Evolutionary conservation across 2,888 invertebrate genomes (phyloP).

Genomic region (Graphium colonna): DNA sequence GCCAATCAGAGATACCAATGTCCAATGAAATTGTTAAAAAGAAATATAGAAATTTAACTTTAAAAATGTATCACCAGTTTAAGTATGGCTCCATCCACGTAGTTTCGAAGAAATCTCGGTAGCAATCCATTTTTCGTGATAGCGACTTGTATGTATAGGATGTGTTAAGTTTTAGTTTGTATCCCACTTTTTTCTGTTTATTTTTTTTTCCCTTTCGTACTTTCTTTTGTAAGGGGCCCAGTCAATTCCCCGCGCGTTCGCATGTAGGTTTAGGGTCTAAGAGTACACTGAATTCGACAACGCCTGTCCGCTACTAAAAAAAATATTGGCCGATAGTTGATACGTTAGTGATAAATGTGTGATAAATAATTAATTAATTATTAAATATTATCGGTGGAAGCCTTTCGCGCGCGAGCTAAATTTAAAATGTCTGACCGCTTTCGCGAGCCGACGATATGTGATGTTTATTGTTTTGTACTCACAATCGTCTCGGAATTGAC

Average conservation of each 20-base stretch:
- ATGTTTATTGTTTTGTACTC: slow-evolving; percentile 6
- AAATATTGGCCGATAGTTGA: slow-evolving; percentile 39
- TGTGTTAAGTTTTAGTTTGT: slow-evolving; percentile 63
- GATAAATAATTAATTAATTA: slow-evolving; percentile 38
- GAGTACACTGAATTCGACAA: slow-evolving; percentile 30
- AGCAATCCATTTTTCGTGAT: slow-evolving; percentile 38
- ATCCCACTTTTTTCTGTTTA: slow-evolving; percentile 31
- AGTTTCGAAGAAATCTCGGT: slow-evolving; percentile 47
- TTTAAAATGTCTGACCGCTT: slow-evolving; percentile 36
- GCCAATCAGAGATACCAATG: no score
- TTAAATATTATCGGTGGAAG: slow-evolving; percentile 38
- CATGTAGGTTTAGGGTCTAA: slow-evolving; percentile 25
- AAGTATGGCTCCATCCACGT: slow-evolving; percentile 39
- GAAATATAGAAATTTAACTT: no score
- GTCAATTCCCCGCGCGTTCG: slow-evolving; percentile 61
- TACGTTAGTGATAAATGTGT: slow-evolving; percentile 56
- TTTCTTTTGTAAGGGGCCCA: slow-evolving; percentile 63
- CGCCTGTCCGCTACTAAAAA: slow-evolving; percentile 37
- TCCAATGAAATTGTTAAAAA: slow-evolving; percentile 3
- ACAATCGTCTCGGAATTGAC: slow-evolving; percentile 58
- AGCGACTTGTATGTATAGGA: slow-evolving; percentile 66
- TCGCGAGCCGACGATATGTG: slow-evolving; percentile 33
- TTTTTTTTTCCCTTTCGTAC: slow-evolving; percentile 43
- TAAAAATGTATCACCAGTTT: not conserved
- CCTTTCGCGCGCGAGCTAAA: slow-evolving; percentile 54